These are phyloP conservation scores for Latrodectus hesperus DNA, from an alignment of 2,888 invertebrate genomes.

Conservation along the genomic window DNA sequence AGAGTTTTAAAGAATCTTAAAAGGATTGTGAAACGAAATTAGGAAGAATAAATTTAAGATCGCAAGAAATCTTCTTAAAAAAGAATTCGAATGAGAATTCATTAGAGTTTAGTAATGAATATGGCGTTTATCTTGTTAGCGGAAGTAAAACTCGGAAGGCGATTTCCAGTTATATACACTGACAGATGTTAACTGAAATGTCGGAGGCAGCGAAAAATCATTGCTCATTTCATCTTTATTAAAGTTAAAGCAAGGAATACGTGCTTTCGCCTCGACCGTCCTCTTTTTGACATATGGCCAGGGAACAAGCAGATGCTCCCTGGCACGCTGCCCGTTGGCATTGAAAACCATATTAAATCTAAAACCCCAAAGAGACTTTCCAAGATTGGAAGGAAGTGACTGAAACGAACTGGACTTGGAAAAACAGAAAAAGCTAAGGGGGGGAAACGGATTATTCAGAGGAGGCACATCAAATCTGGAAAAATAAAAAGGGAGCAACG, in stretches of 20 bases:
- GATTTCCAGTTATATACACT: too few species aligned
- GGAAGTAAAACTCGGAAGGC: too few species aligned
- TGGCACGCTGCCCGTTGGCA: neutral
- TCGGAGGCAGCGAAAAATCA: too few species aligned
- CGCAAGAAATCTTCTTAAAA: too few species aligned
- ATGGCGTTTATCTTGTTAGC: too few species aligned
- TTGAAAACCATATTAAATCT: neutral
- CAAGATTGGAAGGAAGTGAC: neutral
- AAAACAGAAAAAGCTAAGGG: neutral
- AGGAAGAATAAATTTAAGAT: too few species aligned
- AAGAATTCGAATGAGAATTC: too few species aligned
- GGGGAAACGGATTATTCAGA: slow-evolving; percentile 9
- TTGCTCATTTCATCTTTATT: too few species aligned
- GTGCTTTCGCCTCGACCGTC: neutral
- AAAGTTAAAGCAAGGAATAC: neutral
- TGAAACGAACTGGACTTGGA: neutral
- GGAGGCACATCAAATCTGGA: slow-evolving; percentile 7
- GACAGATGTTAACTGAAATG: too few species aligned
- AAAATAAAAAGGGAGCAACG: slow-evolving; percentile 4
- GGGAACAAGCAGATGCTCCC: neutral
- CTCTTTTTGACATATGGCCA: neutral
- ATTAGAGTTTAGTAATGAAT: too few species aligned
- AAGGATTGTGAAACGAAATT: too few species aligned
- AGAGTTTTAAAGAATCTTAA: too few species aligned
- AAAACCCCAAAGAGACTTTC: neutral